Evolutionary conservation across 2,888 invertebrate genomes (phyloP).

Genomic region (Spodoptera littoralis): DNA sequence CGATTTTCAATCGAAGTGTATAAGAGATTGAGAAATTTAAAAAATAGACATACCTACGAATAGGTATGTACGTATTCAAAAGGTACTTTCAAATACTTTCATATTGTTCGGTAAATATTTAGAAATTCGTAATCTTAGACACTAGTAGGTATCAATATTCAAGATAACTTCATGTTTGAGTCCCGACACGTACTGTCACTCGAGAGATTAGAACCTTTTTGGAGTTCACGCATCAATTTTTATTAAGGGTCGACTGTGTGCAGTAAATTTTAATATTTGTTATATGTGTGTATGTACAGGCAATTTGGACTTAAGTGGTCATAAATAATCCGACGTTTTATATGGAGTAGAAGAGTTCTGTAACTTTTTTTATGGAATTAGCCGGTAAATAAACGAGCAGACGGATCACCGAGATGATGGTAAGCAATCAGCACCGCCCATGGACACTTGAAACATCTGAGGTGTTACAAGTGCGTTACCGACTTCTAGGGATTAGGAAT

Average conservation of each 20-base stretch:
- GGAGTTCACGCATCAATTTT: constrained; percentile 18
- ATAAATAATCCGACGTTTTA: constrained; percentile 5
- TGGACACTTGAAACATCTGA: too few relatives aligned
- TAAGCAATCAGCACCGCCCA: too few relatives aligned
- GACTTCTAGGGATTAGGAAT: too few relatives aligned
- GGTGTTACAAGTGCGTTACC: too few relatives aligned
- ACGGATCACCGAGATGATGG: too few relatives aligned
- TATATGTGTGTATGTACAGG: constrained; percentile 1
- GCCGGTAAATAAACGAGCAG: too few relatives aligned
- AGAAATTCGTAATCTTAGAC: too few relatives aligned
- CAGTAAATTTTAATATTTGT: constrained; percentile 10
- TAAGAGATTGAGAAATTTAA: too few relatives aligned
- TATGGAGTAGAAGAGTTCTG: not conserved
- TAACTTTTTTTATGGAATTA: too few relatives aligned
- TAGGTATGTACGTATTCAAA: not conserved
- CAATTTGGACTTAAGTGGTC: not conserved
- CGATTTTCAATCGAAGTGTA: too few relatives aligned
- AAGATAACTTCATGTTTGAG: constrained; percentile 18
- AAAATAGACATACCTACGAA: not conserved
- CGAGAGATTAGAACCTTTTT: constrained; percentile 18
- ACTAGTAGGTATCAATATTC: constrained; percentile 30
- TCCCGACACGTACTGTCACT: constrained; percentile 16
- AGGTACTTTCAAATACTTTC: not conserved
- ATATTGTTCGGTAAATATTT: not conserved
- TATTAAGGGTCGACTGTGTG: constrained; percentile 11